These are phyloP conservation scores for Ruditapes philippinarum DNA, from an alignment of 1,140 invertebrate genomes.

Conservation along the genomic window DNA sequence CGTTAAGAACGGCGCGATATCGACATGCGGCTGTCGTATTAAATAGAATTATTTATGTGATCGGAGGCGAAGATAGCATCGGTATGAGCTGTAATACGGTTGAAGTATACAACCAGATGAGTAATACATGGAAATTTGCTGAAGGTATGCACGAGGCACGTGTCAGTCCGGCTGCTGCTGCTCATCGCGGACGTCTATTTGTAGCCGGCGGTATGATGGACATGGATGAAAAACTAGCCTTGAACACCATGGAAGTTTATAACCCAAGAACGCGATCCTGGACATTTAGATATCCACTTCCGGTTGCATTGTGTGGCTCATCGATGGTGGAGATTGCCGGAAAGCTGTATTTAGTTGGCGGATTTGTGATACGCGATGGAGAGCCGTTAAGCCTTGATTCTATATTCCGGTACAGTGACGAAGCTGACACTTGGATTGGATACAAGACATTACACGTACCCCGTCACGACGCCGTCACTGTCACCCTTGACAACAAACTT, in stretches of 20 bases:
- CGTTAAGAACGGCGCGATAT: conserved; percentile 16
- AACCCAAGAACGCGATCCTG: background rate
- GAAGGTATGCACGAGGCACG: background rate
- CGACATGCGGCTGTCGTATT: conserved; percentile 24
- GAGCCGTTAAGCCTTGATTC: conserved; percentile 38
- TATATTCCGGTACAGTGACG: conserved; percentile 50
- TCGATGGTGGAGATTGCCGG: conserved; percentile 41
- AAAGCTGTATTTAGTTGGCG: conserved; percentile 44
- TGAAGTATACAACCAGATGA: background rate
- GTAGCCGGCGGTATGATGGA: conserved; percentile 54
- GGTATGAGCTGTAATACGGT: conserved; percentile 50
- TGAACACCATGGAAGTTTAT: conserved; percentile 56
- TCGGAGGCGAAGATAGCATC: conserved; percentile 48
- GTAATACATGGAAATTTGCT: conserved; percentile 1
- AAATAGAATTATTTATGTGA: conserved; percentile 23
- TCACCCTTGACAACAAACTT: background rate
- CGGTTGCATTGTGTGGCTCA: conserved; percentile 32
- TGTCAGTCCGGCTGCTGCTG: conserved; percentile 9
- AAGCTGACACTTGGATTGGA: conserved; percentile 48
- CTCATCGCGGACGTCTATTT: conserved; percentile 31
- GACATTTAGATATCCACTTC: conserved; percentile 45
- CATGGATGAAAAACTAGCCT: conserved; percentile 12
- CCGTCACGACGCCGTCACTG: conserved; percentile 38
- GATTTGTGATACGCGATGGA: conserved; percentile 42
- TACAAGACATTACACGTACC: conserved; percentile 19